Conservation (phyloP, 2,113 vertebrate genomes). For the Cyanistes caeruleus region DNA sequence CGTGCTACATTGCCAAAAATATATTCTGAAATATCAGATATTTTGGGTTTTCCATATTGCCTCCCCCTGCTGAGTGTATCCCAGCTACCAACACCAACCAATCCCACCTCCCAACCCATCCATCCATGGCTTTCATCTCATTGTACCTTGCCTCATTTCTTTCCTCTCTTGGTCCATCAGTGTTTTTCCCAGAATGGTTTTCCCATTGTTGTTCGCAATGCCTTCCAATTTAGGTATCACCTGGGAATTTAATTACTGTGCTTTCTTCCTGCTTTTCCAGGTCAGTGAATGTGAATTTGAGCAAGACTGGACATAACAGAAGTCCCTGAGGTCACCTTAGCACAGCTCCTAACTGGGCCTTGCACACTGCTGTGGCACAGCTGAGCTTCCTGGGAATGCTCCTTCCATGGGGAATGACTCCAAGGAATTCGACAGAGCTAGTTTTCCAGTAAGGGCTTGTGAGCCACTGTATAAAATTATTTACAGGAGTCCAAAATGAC, state of each 20-base stretch:
- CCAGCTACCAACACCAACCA: neutral
- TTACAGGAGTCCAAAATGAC: neutral
- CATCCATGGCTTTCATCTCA: neutral
- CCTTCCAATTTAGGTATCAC: neutral
- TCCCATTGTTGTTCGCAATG: neutral
- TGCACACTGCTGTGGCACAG: neutral
- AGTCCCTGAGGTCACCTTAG: neutral
- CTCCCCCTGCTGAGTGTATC: neutral
- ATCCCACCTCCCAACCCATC: no score
- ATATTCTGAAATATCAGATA: neutral
- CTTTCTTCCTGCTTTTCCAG: slow-evolving; percentile 24
- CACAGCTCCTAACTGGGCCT: neutral
- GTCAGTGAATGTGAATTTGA: neutral
- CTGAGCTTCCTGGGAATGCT: neutral
- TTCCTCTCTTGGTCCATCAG: neutral
- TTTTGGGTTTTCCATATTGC: neutral
- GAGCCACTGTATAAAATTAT: neutral
- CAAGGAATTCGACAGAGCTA: neutral
- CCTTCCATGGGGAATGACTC: neutral
- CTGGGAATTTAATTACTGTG: slow-evolving; percentile 26
- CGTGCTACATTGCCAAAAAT: neutral
- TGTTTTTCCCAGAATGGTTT: neutral
- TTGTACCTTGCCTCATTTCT: neutral
- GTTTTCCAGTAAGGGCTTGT: neutral
- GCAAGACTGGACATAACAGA: neutral